These are phyloP conservation scores for Calephelis virginiensis DNA, from an alignment of 1,140 invertebrate genomes.

Conservation along the genomic window DNA sequence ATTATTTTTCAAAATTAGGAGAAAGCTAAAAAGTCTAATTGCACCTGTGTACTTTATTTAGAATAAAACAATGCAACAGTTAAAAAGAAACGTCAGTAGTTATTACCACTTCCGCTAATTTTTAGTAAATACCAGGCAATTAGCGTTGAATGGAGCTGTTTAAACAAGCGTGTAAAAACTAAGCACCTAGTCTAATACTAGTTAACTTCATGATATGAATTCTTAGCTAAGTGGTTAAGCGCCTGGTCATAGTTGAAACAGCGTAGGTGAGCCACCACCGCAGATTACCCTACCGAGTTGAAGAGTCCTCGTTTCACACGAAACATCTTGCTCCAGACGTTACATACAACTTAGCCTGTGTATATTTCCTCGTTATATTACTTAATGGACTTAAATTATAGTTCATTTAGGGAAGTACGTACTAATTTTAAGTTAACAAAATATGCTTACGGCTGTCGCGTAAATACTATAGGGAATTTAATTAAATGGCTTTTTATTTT, in stretches of 20 bases:
- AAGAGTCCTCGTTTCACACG: constrained; percentile 26
- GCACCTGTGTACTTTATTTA: background rate
- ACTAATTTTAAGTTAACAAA: constrained; percentile 28
- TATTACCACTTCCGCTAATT: constrained; percentile 25
- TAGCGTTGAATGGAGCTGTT: constrained; percentile 21
- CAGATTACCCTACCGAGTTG: constrained; percentile 29
- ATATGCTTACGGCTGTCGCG: constrained; percentile 17
- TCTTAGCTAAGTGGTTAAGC: constrained; percentile 43
- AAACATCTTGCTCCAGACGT: constrained; percentile 16
- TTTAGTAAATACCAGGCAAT: constrained; percentile 25
- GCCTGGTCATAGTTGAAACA: constrained; percentile 41
- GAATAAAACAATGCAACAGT: constrained; percentile 10
- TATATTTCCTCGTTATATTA: constrained; percentile 37
- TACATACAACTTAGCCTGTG: constrained; percentile 35
- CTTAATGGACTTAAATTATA: constrained; percentile 45
- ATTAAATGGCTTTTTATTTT: background rate
- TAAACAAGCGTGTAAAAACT: constrained; percentile 35
- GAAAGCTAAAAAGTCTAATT: too few species aligned
- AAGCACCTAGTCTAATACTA: constrained; percentile 37
- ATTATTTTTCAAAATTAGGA: too few species aligned
- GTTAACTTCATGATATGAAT: constrained; percentile 43
- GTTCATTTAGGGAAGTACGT: constrained; percentile 36
- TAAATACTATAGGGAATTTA: constrained; percentile 19
- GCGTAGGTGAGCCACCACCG: constrained; percentile 13
- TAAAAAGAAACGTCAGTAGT: constrained; percentile 14